These are phyloP conservation scores for Brachionus rotundiformis DNA, from an alignment of 1,140 invertebrate species.

Conservation along the genomic window DNA sequence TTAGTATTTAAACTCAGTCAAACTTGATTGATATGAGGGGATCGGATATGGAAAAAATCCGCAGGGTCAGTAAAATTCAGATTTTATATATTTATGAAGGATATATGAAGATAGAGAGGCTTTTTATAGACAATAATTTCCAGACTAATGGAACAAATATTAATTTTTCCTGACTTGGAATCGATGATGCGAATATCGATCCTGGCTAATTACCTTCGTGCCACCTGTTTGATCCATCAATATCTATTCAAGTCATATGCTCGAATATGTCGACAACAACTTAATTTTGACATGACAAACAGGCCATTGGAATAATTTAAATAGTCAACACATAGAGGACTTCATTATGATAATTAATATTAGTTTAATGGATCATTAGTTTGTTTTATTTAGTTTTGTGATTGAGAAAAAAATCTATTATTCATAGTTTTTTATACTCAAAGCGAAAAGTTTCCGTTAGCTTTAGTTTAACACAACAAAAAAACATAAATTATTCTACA, in stretches of 20 bases:
- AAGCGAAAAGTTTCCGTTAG: conserved; percentile 27
- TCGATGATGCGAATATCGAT: not conserved
- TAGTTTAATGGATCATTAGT: conserved; percentile 42
- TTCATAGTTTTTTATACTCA: conserved; percentile 16
- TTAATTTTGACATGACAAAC: conserved; percentile 33
- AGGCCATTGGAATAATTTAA: not conserved
- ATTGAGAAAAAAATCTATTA: not conserved
- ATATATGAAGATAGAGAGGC: no score
- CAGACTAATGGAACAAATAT: not conserved
- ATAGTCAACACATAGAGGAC: not conserved
- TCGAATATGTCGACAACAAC: not conserved
- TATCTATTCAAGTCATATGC: not conserved
- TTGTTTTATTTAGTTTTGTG: conserved; percentile 29
- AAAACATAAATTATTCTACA: not conserved
- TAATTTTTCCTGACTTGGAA: not conserved
- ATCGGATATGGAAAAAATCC: not conserved
- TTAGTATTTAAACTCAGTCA: not conserved
- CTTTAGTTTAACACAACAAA: not conserved
- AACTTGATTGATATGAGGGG: not conserved
- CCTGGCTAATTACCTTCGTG: not conserved
- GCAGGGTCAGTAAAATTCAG: not conserved
- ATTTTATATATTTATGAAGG: no score
- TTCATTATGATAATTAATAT: conserved; percentile 41
- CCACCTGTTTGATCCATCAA: not conserved
- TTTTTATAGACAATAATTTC: not conserved